Conservation (phyloP, 2,797 vertebrate species). For the Helostoma temminkii region DNA sequence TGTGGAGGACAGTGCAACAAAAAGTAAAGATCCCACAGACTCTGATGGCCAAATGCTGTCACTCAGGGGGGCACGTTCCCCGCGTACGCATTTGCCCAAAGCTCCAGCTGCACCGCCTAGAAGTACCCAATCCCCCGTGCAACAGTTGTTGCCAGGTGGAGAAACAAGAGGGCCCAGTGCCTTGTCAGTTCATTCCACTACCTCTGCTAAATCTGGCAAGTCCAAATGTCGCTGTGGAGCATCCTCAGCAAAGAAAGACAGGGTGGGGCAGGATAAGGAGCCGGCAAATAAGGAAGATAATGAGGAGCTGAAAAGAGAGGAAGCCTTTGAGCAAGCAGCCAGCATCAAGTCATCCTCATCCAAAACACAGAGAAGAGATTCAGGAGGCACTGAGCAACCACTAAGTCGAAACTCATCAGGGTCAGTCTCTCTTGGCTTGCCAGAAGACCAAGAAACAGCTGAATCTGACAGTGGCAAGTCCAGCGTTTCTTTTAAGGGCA, state of each 20-base stretch:
- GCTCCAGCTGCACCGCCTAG: conserved; percentile 14
- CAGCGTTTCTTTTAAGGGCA: conserved; percentile 38
- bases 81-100: conserved; percentile 31
- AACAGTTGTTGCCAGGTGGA: conserved; percentile 39
- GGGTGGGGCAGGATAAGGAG: conserved; percentile 6
- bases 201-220: conserved; percentile 60
- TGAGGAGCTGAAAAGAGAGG: conserved; percentile 34
- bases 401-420: conserved; percentile 69
- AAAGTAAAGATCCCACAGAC: conserved; percentile 24
- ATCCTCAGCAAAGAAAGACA: conserved; percentile 27
- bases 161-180: conserved; percentile 64
- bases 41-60: conserved; percentile 47
- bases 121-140: conserved; percentile 23
- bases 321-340: conserved; percentile 27
- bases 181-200: conserved; percentile 60
- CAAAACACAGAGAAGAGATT: conserved; percentile 64
- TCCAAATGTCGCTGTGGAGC: conserved; percentile 66
- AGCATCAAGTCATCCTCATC: conserved; percentile 56
- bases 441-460: conserved; percentile 62
- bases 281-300: conserved; percentile 6
- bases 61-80: conserved; percentile 40
- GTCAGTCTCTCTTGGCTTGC: conserved; percentile 72
- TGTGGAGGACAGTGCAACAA: conserved; percentile 23
- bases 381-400: conserved; percentile 33
- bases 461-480: conserved; percentile 73